Conservation (phyloP, 2,113 vertebrate genomes). For the Melozone crissalis region DNA sequence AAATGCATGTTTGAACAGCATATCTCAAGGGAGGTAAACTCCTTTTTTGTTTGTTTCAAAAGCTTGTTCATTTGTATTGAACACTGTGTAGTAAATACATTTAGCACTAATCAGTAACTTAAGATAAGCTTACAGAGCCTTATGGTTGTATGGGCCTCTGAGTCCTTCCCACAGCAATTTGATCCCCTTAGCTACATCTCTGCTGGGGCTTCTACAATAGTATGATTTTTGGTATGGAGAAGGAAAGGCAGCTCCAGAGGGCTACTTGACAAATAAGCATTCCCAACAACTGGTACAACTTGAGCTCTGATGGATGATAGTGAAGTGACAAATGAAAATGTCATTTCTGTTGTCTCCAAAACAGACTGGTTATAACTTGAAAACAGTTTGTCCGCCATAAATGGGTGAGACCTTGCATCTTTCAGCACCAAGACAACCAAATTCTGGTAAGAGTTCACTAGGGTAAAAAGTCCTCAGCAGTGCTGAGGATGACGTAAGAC, state of each 20-base stretch:
- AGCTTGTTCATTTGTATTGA: not conserved
- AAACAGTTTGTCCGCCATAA: not conserved
- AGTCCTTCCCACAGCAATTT: not conserved
- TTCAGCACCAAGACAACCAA: not conserved
- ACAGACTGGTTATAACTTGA: not conserved
- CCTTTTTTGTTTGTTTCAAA: not conserved
- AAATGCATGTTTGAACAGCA: not conserved
- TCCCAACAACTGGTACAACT: not conserved
- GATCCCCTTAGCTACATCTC: not conserved
- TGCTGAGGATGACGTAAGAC: not conserved
- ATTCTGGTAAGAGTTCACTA: not conserved
- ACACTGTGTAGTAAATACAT: not conserved
- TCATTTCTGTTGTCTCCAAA: not conserved
- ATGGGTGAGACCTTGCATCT: not conserved
- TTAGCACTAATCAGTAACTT: not conserved
- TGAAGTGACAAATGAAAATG: not conserved
- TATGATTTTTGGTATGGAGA: not conserved
- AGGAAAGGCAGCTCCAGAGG: not conserved
- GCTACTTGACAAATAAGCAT: not conserved
- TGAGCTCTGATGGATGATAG: not conserved
- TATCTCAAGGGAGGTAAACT: not conserved
- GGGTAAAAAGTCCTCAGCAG: not conserved
- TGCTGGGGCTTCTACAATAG: not conserved
- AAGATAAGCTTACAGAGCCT: not conserved
- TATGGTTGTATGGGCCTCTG: not conserved